A percentile compares a stretch with the other conserved stretches of the same genome.
Conservation (phyloP, 2,888 invertebrate genomes). For the Drosophila subsilvestris region DNA sequence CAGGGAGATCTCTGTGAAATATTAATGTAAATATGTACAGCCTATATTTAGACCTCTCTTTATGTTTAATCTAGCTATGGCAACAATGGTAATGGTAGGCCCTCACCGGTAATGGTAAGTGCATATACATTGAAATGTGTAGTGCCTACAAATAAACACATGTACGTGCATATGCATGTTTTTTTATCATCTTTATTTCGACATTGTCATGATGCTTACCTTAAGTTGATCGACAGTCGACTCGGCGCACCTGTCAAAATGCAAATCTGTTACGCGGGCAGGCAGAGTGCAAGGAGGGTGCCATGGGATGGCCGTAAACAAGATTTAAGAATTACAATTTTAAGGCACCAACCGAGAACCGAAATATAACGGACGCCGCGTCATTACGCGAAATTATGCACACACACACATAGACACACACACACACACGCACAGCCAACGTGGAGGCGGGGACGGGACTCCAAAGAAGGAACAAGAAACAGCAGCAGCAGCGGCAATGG, state of each 20-base stretch:
- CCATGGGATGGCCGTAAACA: neutral
- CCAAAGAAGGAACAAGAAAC: slow-evolving; percentile 2
- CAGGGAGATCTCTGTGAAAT: too few relatives aligned
- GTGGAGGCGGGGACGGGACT: slow-evolving; percentile 21
- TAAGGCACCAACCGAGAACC: slow-evolving; percentile 26
- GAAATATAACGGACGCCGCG: slow-evolving; percentile 58
- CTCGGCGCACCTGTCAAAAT: slow-evolving; percentile 61
- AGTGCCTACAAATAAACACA: neutral
- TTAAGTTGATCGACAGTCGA: slow-evolving; percentile 45
- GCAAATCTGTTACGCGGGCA: slow-evolving; percentile 27
- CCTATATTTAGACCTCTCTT: too few relatives aligned
- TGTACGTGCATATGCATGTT: slow-evolving; percentile 22
- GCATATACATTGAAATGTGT: neutral
- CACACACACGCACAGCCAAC: slow-evolving; percentile 45
- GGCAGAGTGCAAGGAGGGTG: too few relatives aligned
- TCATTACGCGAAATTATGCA: slow-evolving; percentile 51
- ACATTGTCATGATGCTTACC: slow-evolving; percentile 52
- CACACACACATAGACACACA: slow-evolving; percentile 40
- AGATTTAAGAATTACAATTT: neutral
- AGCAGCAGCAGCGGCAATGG: slow-evolving; percentile 6
- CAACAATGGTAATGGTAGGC: too few relatives aligned
- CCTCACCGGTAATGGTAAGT: too few relatives aligned
- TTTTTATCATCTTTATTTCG: slow-evolving; percentile 41
- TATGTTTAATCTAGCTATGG: too few relatives aligned
- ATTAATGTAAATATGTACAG: too few relatives aligned